Percentiles rank a stretch among this genome's conserved stretches.
These are phyloP conservation scores for Drosophila lowei DNA, from an alignment of 1,140 invertebrate genomes.

Conservation along the genomic window DNA sequence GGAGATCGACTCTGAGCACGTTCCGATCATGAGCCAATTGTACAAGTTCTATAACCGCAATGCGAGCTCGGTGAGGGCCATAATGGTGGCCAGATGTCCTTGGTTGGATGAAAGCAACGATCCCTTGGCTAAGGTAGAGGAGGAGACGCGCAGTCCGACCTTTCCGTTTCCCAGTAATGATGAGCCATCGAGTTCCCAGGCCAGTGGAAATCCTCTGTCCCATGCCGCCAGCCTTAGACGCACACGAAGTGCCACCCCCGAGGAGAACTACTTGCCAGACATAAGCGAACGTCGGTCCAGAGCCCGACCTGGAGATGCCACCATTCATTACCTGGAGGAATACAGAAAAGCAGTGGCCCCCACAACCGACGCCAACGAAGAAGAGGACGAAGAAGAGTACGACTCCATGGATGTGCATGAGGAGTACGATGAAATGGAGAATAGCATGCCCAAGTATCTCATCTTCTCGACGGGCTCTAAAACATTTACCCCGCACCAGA, in stretches of 20 bases:
- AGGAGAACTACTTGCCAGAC: slow-evolving; percentile 66
- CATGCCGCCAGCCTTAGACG: slow-evolving; percentile 60
- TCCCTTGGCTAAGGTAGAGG: slow-evolving; percentile 37
- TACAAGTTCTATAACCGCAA: slow-evolving; percentile 93
- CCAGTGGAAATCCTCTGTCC: slow-evolving; percentile 63
- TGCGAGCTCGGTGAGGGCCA: slow-evolving; percentile 87
- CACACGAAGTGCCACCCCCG: slow-evolving; percentile 55
- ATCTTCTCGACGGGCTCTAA: slow-evolving; percentile 94
- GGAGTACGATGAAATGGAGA: slow-evolving; percentile 84
- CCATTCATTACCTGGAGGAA: slow-evolving; percentile 72
- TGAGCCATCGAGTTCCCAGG: slow-evolving; percentile 19
- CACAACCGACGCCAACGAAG: slow-evolving; percentile 35
- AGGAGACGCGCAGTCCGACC: neutral
- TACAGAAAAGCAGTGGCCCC: slow-evolving; percentile 54
- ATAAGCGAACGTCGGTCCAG: slow-evolving; percentile 58
- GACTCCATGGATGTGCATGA: slow-evolving; percentile 56
- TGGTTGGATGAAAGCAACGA: slow-evolving; percentile 79
- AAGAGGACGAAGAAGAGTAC: slow-evolving; percentile 68
- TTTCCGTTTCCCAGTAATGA: slow-evolving; percentile 2
- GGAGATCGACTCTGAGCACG: slow-evolving; percentile 91
- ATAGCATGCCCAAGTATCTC: slow-evolving; percentile 86
- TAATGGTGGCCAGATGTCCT: slow-evolving; percentile 83
- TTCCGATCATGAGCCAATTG: slow-evolving; percentile 91
- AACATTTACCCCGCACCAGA: slow-evolving; percentile 94
- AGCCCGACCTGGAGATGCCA: slow-evolving; percentile 51